A percentile compares a stretch with the other conserved stretches of the same genome.
Conservation (phyloP, 2,113 vertebrate species). For the Ptilorrhoa leucosticta region DNA sequence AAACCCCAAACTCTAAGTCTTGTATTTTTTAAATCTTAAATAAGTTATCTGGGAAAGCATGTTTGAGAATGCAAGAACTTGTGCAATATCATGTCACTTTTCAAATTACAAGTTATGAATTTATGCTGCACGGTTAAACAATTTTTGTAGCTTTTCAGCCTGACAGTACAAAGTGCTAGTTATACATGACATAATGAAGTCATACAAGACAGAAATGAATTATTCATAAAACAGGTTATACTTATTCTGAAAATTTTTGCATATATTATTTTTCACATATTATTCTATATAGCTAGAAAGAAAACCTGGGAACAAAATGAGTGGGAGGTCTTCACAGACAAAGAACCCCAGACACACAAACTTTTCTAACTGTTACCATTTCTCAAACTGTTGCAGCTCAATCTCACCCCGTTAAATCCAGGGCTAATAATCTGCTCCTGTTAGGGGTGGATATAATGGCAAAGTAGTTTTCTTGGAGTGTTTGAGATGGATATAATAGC, state of each 20-base stretch:
- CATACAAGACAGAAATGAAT: constrained; percentile 47
- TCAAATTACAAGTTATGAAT: constrained; percentile 47
- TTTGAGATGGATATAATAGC: not conserved
- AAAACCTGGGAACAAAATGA: not conserved
- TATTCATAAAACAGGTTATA: constrained; percentile 22
- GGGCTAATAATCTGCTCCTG: not conserved
- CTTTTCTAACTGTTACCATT: not conserved
- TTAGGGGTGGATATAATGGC: not conserved
- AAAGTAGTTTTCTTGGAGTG: not conserved
- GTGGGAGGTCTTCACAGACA: not conserved
- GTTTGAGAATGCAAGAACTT: not conserved
- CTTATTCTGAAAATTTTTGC: constrained; percentile 7
- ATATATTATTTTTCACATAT: not conserved
- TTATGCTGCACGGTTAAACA: constrained; percentile 43
- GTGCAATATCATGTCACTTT: constrained; percentile 17
- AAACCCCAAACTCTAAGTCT: not conserved
- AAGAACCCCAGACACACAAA: not conserved
- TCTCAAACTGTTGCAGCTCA: not conserved
- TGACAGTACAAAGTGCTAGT: constrained; percentile 49
- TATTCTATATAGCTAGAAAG: not conserved
- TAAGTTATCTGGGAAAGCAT: not conserved
- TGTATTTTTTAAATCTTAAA: not conserved
- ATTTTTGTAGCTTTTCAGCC: constrained; percentile 37
- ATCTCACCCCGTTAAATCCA: not conserved
- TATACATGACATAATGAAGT: constrained; percentile 62